Conservation (phyloP, 2,797 vertebrate species). For the Iguana delicatissima region DNA sequence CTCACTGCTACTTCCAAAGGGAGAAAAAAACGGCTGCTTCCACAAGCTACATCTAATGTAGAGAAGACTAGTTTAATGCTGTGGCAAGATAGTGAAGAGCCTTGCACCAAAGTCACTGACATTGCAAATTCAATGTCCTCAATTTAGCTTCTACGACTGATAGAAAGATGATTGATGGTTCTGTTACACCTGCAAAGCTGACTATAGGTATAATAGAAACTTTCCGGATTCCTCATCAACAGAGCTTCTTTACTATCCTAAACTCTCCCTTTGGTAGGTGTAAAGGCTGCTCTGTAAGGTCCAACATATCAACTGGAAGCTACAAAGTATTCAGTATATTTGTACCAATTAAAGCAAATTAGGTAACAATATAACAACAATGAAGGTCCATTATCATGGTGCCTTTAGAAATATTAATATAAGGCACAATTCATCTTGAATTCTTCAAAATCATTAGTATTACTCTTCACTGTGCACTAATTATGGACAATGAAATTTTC, state of each 20-base stretch:
- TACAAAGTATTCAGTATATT: background rate
- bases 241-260: background rate
- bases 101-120: background rate
- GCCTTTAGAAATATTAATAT: background rate
- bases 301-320: background rate
- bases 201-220: background rate
- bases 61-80: background rate
- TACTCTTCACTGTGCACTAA: background rate
- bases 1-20: background rate
- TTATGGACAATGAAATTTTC: background rate
- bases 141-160: no score
- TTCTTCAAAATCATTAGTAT: background rate
- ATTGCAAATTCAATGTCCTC: no score
- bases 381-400: background rate
- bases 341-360: background rate
- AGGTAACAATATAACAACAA: background rate
- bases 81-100: background rate
- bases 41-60: background rate
- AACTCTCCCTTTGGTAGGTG: background rate
- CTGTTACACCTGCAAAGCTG: background rate
- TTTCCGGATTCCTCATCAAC: no score
- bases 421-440: background rate
- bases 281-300: background rate
- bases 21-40: background rate
- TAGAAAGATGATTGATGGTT: background rate